Percentiles rank a stretch among this genome's conserved stretches.
Conservation (phyloP, 30 jellyfish, hydroid and myxozoan species). For the Aurelia coerulea region DNA sequence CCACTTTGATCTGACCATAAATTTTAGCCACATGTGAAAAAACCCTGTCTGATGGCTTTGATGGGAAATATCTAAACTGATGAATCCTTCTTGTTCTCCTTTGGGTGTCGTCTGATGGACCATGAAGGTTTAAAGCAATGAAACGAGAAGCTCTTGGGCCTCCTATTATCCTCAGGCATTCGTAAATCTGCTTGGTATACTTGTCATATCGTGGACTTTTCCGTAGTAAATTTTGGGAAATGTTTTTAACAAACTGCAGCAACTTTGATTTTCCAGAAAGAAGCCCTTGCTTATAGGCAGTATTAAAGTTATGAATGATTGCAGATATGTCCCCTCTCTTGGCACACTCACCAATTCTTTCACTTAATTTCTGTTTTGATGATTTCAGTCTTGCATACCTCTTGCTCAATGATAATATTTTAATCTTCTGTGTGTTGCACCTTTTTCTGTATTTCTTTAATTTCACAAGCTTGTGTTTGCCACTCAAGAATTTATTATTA, state of each 20-base stretch:
- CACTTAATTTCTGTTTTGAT: not conserved
- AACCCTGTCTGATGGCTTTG: conserved; percentile 19
- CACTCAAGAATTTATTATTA: conserved; percentile 9
- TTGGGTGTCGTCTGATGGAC: conserved; percentile 11
- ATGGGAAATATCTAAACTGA: not conserved
- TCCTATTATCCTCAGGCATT: not conserved
- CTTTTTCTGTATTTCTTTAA: not conserved
- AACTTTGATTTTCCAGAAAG: not conserved
- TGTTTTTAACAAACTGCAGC: not conserved
- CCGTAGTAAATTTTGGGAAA: not conserved
- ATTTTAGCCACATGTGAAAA: conserved; percentile 14
- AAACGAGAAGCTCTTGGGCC: conserved; percentile 34
- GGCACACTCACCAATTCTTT: conserved; percentile 2
- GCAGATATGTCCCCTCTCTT: conserved; percentile 8
- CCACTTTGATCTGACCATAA: conserved; percentile 13
- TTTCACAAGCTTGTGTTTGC: not conserved
- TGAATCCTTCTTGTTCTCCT: not conserved
- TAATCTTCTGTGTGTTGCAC: not conserved
- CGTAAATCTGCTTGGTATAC: conserved; percentile 13
- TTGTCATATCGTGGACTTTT: not conserved
- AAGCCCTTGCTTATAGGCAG: not conserved
- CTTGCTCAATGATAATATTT: not conserved
- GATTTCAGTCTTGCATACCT: not conserved
- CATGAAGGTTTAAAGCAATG: not conserved
- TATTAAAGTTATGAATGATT: not conserved